phyloP scores from a whole-genome alignment of 2,797 vertebrate genomes.

The Cyprinella venusta region DNA sequence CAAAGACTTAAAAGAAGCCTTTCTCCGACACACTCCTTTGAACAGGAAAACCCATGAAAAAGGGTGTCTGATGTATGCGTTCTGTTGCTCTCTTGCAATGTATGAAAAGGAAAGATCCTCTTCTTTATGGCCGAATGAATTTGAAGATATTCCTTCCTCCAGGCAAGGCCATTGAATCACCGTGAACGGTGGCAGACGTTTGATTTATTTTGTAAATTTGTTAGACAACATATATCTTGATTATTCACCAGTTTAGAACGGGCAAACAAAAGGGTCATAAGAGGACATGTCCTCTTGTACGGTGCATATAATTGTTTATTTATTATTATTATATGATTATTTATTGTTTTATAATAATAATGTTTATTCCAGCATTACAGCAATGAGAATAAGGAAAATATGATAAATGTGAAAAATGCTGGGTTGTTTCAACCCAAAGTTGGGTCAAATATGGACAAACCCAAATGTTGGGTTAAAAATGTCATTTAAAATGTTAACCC shows the following conservation, averaged over 20 bases:
- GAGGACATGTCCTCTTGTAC: neutral
- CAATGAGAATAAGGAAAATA: neutral
- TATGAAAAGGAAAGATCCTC: slow-evolving; percentile 12
- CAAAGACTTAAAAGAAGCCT: slow-evolving; percentile 35
- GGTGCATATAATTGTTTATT: neutral
- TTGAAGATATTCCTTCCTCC: slow-evolving; percentile 6
- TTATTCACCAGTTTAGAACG: neutral
- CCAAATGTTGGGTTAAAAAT: no score
- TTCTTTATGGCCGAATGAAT: neutral
- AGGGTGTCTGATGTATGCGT: slow-evolving; percentile 18
- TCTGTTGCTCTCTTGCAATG: slow-evolving; percentile 16
- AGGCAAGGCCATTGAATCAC: neutral
- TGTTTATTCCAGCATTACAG: neutral
- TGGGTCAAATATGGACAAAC: no score
- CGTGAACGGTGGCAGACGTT: neutral
- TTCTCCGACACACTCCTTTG: slow-evolving; percentile 11
- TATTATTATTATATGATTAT: no score
- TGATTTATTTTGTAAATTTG: slow-evolving; percentile 16
- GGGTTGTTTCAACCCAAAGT: no score
- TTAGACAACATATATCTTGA: neutral
- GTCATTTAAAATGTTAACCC: no score
- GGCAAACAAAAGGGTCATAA: neutral
- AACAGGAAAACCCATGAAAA: slow-evolving; percentile 8
- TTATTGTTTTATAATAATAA: neutral
- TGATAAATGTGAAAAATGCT: neutral